Evolutionary conservation across 2,888 invertebrate species (phyloP), one percentile per base, ranked within the genome.

Genomic region (Junonia oenone): DNA sequence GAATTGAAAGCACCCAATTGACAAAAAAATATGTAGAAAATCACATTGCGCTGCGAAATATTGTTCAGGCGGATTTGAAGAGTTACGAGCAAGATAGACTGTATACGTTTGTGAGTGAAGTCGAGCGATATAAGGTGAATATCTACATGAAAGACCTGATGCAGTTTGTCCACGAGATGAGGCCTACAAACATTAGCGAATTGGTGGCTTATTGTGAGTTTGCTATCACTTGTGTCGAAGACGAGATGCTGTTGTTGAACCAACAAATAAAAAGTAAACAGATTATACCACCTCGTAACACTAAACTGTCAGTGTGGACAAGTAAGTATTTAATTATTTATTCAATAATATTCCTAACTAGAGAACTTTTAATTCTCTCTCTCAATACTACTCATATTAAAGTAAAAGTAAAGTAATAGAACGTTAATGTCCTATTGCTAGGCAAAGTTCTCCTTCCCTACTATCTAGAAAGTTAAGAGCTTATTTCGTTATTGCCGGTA

Each of bases 191-290:
- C 47, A 48, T 66, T 0, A 61, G 65, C 35, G 64, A 66, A 43
- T 43, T 64, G 50, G 66, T 66, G 0, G 59, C 66, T 6, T 66
- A 65, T 47, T 58, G 63, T 29, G 65, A 67, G 45, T 66, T 58
- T 48, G 63, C 61, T 2, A 62, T 66, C 17, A 58, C 61, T 3
- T 61, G 59, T 37, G 57, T 68, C 6, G 64, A 64, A 45, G 57
- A 58, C 6, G 60, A 61, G 43, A 33, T 27, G 11, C 26, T 51
- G 11, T 15, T 33, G 17, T n/a, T 56, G 11, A 56, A 43, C 13
- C 17, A 17, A 6, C 45, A 37, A 13, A 29, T 52, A 26, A 46
- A 35, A 35, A 45, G 19, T n/a, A 46, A 52, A 26, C 6, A 29
- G 19, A 2, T 52, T 1, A 19, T 17, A 22, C 22, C 17, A 27